Conservation (phyloP, 2,113 vertebrate species). For the Dipodomys stephensi region DNA sequence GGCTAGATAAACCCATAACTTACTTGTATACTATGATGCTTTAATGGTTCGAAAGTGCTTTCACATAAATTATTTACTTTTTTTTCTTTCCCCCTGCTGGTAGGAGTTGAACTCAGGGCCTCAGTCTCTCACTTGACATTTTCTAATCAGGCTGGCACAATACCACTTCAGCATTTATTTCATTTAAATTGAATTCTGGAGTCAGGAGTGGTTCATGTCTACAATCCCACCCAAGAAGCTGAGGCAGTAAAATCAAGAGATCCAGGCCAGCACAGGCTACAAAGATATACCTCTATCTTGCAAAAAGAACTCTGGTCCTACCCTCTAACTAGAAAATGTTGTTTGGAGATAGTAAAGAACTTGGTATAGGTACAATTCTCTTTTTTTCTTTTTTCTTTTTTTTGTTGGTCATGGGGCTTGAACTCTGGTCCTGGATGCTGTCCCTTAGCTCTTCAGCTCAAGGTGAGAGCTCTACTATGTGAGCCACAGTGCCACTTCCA, state of each 20-base stretch:
- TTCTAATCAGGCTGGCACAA: no score
- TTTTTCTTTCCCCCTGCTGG: no score
- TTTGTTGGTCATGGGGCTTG: no score
- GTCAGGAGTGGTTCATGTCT: background rate
- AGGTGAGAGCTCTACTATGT: no score
- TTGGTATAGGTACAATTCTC: no score
- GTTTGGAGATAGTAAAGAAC: background rate
- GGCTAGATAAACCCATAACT: background rate
- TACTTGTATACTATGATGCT: background rate
- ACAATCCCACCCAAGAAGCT: background rate
- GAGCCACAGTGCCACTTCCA: no score
- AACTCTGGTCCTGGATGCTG: no score
- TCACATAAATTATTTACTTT: background rate
- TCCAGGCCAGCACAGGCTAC: background rate
- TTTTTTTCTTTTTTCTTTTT: no score
- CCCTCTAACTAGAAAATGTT: background rate
- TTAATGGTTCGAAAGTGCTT: slow-evolving; percentile 55
- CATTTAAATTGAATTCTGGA: background rate
- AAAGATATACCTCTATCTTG: background rate
- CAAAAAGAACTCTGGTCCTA: background rate
- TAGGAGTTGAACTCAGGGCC: background rate
- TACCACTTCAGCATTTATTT: no score
- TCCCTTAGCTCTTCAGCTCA: no score
- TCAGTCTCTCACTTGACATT: background rate
- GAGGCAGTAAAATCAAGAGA: background rate